Evolutionary conservation across 2,888 invertebrate species (phyloP).

Genomic region (Pammene fasciana): DNA sequence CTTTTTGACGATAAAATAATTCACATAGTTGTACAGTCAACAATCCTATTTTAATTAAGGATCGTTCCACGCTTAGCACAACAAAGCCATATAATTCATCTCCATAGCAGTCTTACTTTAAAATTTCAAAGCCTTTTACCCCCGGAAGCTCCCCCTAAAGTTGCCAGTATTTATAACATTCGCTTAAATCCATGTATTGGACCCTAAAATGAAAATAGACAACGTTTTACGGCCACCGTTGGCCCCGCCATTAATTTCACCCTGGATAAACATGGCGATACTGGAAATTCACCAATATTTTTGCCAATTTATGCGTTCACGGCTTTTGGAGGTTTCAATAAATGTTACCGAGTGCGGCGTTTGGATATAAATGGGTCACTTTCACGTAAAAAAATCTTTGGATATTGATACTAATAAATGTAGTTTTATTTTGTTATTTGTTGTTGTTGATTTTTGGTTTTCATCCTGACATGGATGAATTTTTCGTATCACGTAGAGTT

Average conservation of each 20-base stretch:
- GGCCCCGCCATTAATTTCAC: constrained; percentile 34
- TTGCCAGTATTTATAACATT: constrained; percentile 18
- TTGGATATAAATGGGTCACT: constrained; percentile 4
- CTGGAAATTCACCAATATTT: constrained; percentile 30
- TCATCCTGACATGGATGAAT: no score
- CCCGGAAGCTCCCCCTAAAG: neutral
- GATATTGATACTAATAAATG: neutral
- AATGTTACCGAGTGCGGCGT: neutral
- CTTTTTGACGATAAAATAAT: no score
- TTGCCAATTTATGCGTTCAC: constrained; percentile 31
- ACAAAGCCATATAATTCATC: no score
- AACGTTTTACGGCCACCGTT: constrained; percentile 29
- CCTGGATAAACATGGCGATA: constrained; percentile 37
- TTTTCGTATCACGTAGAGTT: no score
- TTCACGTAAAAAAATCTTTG: neutral
- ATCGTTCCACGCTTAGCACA: no score
- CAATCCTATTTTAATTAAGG: no score
- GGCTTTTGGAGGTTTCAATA: constrained; percentile 25
- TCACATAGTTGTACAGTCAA: no score
- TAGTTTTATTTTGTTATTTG: neutral
- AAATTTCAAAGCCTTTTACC: neutral
- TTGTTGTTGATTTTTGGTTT: no score
- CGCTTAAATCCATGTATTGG: constrained; percentile 8
- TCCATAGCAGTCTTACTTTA: no score
- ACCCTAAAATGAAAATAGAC: constrained; percentile 34